A percentile compares a stretch with the other conserved stretches of the same genome.
phyloP scores from a whole-genome alignment of 2,113 vertebrate species.

The Dipodomys ordii region DNA sequence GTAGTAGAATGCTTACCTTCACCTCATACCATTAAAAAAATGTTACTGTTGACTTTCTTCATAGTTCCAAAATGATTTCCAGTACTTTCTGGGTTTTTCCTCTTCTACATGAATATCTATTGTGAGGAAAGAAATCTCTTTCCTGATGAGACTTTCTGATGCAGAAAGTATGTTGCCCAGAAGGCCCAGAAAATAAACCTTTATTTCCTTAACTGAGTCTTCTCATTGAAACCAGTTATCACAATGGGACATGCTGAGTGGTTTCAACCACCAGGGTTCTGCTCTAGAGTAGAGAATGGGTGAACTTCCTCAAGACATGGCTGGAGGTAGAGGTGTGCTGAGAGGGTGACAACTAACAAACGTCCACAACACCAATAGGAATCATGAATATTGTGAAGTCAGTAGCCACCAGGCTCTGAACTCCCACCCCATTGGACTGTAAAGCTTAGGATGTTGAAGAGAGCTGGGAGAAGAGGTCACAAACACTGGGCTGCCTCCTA shows the following conservation, averaged over 20 bases:
- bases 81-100: not conserved
- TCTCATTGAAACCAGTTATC: not conserved
- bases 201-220: not conserved
- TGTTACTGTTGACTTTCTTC: not conserved
- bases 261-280: not conserved
- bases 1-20: too few species aligned
- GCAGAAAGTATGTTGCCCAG: not conserved
- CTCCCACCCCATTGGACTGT: not conserved
- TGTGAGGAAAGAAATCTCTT: not conserved
- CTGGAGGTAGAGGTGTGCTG: not conserved
- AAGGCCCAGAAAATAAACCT: not conserved
- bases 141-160: not conserved
- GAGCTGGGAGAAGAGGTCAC: not conserved
- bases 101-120: not conserved
- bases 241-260: not conserved
- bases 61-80: slow-evolving; percentile 12
- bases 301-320: not conserved
- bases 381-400: slow-evolving; percentile 76
- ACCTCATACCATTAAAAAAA: too few species aligned
- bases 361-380: slow-evolving; percentile 45
- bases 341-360: slow-evolving; percentile 4
- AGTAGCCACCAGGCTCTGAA: slow-evolving; percentile 39
- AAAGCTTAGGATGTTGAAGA: slow-evolving; percentile 56
- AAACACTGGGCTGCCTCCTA: slow-evolving; percentile 44
- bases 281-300: not conserved